Evolutionary conservation across 2,888 invertebrate genomes (phyloP), one percentile per base, ranked within the genome.

Genomic region (Drosophila meridionalis): DNA sequence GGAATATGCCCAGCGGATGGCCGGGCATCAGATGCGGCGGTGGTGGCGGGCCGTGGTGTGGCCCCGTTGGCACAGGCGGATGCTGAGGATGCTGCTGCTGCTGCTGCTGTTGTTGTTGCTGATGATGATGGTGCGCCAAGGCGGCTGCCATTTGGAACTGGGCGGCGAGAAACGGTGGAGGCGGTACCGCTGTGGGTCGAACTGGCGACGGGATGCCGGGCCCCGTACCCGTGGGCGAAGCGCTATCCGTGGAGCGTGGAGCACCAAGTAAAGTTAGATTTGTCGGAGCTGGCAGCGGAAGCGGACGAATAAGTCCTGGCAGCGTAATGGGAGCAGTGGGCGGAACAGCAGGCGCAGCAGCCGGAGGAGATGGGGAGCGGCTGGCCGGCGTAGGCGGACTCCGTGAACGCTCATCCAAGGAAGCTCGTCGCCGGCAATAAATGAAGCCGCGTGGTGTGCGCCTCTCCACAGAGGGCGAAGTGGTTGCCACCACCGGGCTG

Each of bases 121-220:
- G 92, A 52, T 92, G 92, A 67, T 92, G 92, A 59, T 95, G 95
- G 62, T 95, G 95, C 4, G 95, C 95, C 14, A 97, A 93, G 12
- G 97, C 97, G 47, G 97, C 97, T 9, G 97, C 97, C 58, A 97
- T 96, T 93, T 97, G 97, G 92, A 97, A 97, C 91, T 97, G 97
- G 70, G 97, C 97, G 73, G 95, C 95, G 91, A 94, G 93, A 93
- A 95, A 94, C 93, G 95, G 93, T 90, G 95, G 94, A 2, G 90
- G 87, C 1, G 70, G 69, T 8, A 70, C 72, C 14, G 72, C 83
- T 43, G 77, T 82, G 57, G 87, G 75, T 1, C 89, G 73, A 0
- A 83, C 65, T 20, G 76, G 80, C 14, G 78, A 72, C 8, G 76
- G 80, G 7, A 65, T 79, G 0, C 56, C 69, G 38, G 68, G 58